Evolutionary conservation across 2,797 vertebrate species (phyloP).

Genomic region (Malurus splendens): DNA sequence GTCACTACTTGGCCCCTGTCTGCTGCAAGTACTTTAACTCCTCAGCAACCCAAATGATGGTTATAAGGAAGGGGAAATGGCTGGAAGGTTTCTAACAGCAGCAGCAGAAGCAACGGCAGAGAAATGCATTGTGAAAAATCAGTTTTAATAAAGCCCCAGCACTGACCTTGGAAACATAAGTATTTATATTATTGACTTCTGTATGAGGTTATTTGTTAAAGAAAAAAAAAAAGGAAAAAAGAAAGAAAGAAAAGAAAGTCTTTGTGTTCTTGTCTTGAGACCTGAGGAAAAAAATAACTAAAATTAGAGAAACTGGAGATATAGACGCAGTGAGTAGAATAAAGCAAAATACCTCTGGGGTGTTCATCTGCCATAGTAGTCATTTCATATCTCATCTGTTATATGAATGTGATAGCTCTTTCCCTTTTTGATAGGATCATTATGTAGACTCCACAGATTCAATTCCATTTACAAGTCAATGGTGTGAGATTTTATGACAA

Average conservation of each 20-base stretch:
- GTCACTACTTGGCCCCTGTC: neutral
- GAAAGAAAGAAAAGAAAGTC: neutral
- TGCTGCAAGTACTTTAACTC: neutral
- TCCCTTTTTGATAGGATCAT: constrained; percentile 72
- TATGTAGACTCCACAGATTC: constrained; percentile 73
- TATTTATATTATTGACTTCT: constrained; percentile 74
- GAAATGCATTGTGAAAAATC: constrained; percentile 72
- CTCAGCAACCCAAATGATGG: neutral
- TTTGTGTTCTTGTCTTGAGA: constrained; percentile 67
- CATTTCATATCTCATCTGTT: constrained; percentile 75
- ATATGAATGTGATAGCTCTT: constrained; percentile 67
- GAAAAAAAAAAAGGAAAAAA: neutral
- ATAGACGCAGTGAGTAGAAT: constrained; percentile 70
- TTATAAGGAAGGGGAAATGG: neutral
- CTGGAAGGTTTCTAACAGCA: constrained; percentile 47
- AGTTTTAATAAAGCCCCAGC: constrained; percentile 74
- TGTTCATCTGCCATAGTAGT: constrained; percentile 70
- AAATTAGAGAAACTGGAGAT: constrained; percentile 74
- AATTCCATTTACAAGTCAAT: constrained; percentile 80
- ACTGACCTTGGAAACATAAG: constrained; percentile 68
- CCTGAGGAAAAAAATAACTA: constrained; percentile 67
- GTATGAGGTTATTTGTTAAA: constrained; percentile 66
- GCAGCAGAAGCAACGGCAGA: constrained; percentile 15
- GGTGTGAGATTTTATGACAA: constrained; percentile 75
- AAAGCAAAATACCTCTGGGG: constrained; percentile 77